Conservation (phyloP, 2,797 vertebrate genomes). For the Arctocebus calabarensis region DNA sequence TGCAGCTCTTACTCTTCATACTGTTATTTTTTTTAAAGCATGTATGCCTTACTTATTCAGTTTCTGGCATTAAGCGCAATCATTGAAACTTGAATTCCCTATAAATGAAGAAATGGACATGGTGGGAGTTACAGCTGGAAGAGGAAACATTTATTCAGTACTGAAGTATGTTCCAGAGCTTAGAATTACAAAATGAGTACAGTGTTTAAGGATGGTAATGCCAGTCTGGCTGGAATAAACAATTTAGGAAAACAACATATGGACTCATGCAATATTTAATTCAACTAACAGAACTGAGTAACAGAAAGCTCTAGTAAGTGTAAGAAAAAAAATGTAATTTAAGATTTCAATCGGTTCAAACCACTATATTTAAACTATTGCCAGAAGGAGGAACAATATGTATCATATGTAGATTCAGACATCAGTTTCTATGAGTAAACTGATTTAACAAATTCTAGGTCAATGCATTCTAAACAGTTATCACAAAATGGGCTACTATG, state of each 20-base stretch:
- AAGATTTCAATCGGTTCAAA: slow-evolving; percentile 65
- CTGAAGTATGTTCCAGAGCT: slow-evolving; percentile 23
- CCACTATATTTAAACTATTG: slow-evolving; percentile 63
- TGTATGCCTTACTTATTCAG: neutral
- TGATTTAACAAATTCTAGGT: slow-evolving; percentile 22
- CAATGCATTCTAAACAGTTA: neutral
- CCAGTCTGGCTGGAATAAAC: slow-evolving; percentile 66
- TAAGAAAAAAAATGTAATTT: slow-evolving; percentile 69
- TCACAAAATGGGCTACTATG: neutral
- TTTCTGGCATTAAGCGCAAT: neutral
- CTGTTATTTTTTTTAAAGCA: neutral
- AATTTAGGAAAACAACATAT: slow-evolving; percentile 77
- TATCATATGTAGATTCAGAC: slow-evolving; percentile 38
- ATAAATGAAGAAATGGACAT: neutral
- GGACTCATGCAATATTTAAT: slow-evolving; percentile 78
- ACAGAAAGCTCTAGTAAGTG: slow-evolving; percentile 67
- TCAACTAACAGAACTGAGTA: slow-evolving; percentile 54
- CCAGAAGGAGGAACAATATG: slow-evolving; percentile 61
- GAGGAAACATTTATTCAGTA: slow-evolving; percentile 1
- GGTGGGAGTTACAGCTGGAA: neutral
- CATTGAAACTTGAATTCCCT: neutral
- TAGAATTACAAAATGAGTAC: slow-evolving; percentile 42
- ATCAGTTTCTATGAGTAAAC: slow-evolving; percentile 15
- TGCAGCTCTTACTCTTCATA: neutral
- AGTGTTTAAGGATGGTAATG: slow-evolving; percentile 63